These are phyloP conservation scores for Zoanthus gigantus DNA, from an alignment of 92 coral and sea anemone genomes.

Conservation along the genomic window DNA sequence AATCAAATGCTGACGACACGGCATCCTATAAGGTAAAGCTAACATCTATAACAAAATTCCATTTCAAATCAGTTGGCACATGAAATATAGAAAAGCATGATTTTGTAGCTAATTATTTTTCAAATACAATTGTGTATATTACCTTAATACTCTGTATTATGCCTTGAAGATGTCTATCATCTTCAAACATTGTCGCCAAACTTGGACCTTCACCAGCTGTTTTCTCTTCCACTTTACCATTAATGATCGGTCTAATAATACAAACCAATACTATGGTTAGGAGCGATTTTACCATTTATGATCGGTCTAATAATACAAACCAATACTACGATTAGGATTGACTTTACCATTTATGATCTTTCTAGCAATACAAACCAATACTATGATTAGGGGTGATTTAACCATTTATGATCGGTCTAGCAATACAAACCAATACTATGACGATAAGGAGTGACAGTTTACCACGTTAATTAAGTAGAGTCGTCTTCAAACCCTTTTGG, in stretches of 20 bases:
- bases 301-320: slow-evolving; percentile 69
- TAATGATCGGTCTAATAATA: slow-evolving; percentile 85
- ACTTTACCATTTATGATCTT: slow-evolving; percentile 96
- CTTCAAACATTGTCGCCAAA: slow-evolving; percentile 97
- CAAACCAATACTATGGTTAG: background rate
- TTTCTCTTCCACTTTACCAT: slow-evolving; percentile 97
- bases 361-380: slow-evolving; percentile 35
- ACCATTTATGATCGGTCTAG: slow-evolving; percentile 94
- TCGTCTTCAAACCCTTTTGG: no score
- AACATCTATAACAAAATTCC: background rate
- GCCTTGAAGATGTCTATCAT: slow-evolving; percentile 94
- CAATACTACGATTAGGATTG: no score
- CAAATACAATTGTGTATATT: background rate
- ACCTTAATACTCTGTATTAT: slow-evolving; percentile 93
- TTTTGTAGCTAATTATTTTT: no score
- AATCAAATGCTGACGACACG: slow-evolving; percentile 89
- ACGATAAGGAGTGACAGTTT: no score
- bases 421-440: background rate
- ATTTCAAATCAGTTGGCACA: no score
- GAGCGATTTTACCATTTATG: slow-evolving; percentile 83
- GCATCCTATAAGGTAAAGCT: slow-evolving; percentile 78
- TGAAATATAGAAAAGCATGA: no score
- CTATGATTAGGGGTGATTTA: slow-evolving; percentile 49
- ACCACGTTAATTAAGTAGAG: no score
- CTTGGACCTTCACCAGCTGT: slow-evolving; percentile 99